Evolutionary conservation across 1,140 invertebrate species (phyloP).

Genomic region (Archivesica marissinica): DNA sequence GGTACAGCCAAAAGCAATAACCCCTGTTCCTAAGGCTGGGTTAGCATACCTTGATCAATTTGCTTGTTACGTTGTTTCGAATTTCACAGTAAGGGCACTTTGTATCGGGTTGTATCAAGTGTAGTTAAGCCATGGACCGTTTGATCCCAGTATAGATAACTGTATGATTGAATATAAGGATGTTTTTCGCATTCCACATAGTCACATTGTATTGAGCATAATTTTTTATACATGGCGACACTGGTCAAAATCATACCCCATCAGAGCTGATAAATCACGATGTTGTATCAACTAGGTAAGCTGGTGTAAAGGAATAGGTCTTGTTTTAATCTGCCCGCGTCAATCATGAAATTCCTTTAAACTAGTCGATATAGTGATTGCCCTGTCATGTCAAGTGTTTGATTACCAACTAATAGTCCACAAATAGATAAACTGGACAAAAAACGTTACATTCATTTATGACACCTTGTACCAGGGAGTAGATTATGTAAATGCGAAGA

Average conservation of each 20-base stretch:
- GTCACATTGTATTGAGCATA: neutral
- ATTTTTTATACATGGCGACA: neutral
- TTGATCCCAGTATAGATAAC: too few relatives aligned
- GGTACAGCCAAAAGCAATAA: too few relatives aligned
- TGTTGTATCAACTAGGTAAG: neutral
- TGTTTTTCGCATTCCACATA: neutral
- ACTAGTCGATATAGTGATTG: conserved; percentile 4
- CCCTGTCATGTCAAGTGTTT: conserved; percentile 20
- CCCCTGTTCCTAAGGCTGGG: too few relatives aligned
- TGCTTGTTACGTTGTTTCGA: too few relatives aligned
- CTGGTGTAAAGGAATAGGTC: neutral
- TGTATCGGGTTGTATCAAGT: too few relatives aligned
- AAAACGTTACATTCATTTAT: conserved; percentile 6
- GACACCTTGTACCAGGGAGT: neutral
- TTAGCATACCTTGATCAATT: too few relatives aligned
- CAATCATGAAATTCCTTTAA: conserved; percentile 26
- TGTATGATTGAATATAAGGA: neutral
- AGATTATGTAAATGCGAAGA: conserved; percentile 1
- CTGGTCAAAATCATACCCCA: conserved; percentile 1
- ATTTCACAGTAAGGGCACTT: too few relatives aligned
- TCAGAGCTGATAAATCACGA: conserved; percentile 6
- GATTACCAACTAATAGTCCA: conserved; percentile 37
- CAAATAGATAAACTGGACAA: conserved; percentile 3
- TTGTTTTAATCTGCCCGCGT: conserved; percentile 21
- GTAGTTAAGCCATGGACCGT: too few relatives aligned